These are phyloP conservation scores for Halyomorpha halys DNA, from an alignment of 1,140 invertebrate species.

Conservation along the genomic window DNA sequence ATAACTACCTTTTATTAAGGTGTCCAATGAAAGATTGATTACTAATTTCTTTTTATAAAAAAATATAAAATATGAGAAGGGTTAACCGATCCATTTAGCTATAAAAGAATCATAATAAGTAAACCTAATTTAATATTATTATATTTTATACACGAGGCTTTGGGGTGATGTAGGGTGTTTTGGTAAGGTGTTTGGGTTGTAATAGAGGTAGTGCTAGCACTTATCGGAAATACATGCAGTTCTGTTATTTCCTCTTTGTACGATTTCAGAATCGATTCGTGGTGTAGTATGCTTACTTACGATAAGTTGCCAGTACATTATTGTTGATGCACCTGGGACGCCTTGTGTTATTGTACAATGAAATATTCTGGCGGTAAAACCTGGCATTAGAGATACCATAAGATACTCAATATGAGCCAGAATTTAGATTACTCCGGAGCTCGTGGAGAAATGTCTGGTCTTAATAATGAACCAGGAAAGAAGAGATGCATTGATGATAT, in stretches of 20 bases:
- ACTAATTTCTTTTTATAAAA: no score
- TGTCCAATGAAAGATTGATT: no score
- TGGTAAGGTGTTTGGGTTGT: not conserved
- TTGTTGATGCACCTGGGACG: not conserved
- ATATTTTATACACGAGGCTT: not conserved
- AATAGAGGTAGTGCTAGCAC: no score
- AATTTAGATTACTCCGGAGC: not conserved
- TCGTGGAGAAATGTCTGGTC: not conserved
- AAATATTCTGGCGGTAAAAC: constrained; percentile 2
- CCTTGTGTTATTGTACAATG: not conserved
- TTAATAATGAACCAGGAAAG: constrained; percentile 23
- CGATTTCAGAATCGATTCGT: no score
- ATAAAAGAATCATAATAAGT: no score
- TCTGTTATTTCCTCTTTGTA: constrained; percentile 5
- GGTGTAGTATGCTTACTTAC: not conserved
- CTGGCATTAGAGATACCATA: not conserved
- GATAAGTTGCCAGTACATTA: not conserved
- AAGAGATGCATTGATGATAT: constrained; percentile 47
- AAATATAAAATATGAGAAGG: no score
- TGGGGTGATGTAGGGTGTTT: not conserved
- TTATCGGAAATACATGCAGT: not conserved
- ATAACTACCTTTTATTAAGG: no score
- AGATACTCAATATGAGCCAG: not conserved
- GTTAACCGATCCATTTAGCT: no score
- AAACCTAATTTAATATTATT: not conserved